phyloP scores from a whole-genome alignment of 1,140 invertebrate species.

The Drosophila cardini region DNA sequence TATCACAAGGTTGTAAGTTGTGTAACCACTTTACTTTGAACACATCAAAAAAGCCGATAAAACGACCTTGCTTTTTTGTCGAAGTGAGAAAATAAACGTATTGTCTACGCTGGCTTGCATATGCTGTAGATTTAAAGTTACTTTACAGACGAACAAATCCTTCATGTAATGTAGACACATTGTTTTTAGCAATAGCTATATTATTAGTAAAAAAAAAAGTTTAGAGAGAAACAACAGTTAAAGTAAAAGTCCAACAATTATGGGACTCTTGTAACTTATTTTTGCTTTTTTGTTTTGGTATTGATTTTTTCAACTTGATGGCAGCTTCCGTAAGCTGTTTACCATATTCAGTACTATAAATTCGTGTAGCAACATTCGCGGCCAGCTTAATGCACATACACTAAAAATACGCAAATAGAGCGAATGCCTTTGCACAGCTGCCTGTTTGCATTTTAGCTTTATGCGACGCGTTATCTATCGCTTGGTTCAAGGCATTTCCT shows the following conservation, averaged over 20 bases:
- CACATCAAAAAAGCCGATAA: too few species aligned
- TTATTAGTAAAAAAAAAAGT: constrained; percentile 19
- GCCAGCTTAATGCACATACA: constrained; percentile 43
- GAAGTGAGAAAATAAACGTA: too few species aligned
- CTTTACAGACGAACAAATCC: too few species aligned
- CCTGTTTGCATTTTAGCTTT: constrained; percentile 75
- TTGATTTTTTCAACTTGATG: constrained; percentile 20
- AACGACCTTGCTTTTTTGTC: too few species aligned
- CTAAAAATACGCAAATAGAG: constrained; percentile 75
- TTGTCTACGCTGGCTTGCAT: too few species aligned
- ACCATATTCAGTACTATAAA: constrained; percentile 48
- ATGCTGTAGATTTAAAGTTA: too few species aligned
- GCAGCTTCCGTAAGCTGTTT: constrained; percentile 8
- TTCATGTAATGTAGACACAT: too few species aligned
- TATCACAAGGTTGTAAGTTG: constrained; percentile 27
- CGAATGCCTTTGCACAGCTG: constrained; percentile 64
- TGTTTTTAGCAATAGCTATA: too few species aligned
- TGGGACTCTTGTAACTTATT: constrained; percentile 77
- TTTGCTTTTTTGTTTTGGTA: constrained; percentile 38
- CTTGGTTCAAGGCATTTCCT: constrained; percentile 50
- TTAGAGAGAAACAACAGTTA: background rate
- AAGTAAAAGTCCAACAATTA: constrained; percentile 68
- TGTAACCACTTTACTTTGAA: too few species aligned
- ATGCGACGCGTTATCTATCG: constrained; percentile 66
- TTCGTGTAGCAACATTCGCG: constrained; percentile 52